Conservation (phyloP, 2,797 vertebrate species). For the Poecilia wingei region DNA sequence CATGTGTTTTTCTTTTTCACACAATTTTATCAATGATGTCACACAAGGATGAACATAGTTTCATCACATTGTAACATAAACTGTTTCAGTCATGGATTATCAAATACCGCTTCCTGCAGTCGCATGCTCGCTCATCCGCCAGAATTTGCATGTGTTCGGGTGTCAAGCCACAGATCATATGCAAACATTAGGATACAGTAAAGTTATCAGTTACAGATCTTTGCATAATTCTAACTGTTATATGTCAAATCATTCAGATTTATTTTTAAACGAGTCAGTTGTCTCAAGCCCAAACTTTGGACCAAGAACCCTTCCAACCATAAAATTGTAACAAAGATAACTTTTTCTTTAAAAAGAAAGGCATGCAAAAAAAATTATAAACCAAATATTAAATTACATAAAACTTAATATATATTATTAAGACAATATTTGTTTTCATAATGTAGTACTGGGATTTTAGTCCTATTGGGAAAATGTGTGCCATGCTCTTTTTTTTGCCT, state of each 20-base stretch:
- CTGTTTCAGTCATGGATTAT: slow-evolving; percentile 4
- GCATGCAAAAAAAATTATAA: neutral
- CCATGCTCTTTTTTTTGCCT: neutral
- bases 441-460: neutral
- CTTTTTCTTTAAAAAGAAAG: neutral
- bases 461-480: neutral
- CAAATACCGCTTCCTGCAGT: slow-evolving; percentile 33
- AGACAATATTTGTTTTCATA: neutral
- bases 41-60: neutral
- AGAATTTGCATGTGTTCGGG: slow-evolving; percentile 51
- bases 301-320: neutral
- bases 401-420: neutral
- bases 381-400: neutral
- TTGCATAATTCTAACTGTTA: slow-evolving; percentile 23
- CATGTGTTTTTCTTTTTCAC: neutral
- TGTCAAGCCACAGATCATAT: slow-evolving; percentile 21
- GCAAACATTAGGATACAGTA: slow-evolving; percentile 43
- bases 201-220: slow-evolving; percentile 27
- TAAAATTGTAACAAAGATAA: neutral
- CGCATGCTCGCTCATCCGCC: slow-evolving; percentile 16
- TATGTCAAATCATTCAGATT: slow-evolving; percentile 60
- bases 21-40: neutral
- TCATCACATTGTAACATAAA: slow-evolving; percentile 20
- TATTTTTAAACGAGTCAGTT: slow-evolving; percentile 31
- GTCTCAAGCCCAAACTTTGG: too few relatives aligned